Conservation (phyloP, 2,113 vertebrate genomes). For the Naja naja region DNA sequence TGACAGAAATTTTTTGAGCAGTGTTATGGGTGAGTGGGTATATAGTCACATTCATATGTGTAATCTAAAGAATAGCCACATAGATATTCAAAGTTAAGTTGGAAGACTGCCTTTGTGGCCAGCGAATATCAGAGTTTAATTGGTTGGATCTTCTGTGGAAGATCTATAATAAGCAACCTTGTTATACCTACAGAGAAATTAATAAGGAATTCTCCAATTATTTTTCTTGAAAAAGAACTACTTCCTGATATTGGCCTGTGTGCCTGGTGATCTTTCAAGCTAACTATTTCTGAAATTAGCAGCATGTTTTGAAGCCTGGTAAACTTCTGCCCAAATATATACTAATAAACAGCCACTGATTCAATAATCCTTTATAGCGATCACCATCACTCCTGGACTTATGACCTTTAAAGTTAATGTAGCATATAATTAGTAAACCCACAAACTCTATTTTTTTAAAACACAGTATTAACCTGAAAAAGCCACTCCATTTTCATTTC, state of each 20-base stretch:
- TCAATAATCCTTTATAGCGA: constrained; percentile 5
- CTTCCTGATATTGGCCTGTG: background rate
- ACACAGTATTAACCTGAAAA: background rate
- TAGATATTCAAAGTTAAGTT: background rate
- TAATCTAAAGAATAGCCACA: background rate
- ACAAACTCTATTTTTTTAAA: constrained; percentile 1
- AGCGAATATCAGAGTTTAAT: background rate
- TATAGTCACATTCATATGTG: background rate
- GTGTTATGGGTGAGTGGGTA: background rate
- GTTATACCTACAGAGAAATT: background rate
- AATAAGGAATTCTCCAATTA: background rate
- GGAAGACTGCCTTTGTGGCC: background rate
- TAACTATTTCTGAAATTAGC: background rate
- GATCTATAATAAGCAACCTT: background rate
- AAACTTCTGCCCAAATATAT: constrained; percentile 11
- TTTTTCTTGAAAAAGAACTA: background rate
- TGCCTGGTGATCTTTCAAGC: background rate
- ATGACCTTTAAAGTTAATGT: background rate
- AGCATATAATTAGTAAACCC: background rate
- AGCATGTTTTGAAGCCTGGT: background rate
- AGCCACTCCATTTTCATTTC: background rate
- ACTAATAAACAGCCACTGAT: background rate
- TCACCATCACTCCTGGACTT: accelerated
- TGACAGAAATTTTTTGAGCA: background rate
- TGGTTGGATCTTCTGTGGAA: background rate